Percentiles rank a stretch among this genome's conserved stretches.
Evolutionary conservation across 2,113 vertebrate species (phyloP).

Genomic region (Tetraodon nigroviridis): DNA sequence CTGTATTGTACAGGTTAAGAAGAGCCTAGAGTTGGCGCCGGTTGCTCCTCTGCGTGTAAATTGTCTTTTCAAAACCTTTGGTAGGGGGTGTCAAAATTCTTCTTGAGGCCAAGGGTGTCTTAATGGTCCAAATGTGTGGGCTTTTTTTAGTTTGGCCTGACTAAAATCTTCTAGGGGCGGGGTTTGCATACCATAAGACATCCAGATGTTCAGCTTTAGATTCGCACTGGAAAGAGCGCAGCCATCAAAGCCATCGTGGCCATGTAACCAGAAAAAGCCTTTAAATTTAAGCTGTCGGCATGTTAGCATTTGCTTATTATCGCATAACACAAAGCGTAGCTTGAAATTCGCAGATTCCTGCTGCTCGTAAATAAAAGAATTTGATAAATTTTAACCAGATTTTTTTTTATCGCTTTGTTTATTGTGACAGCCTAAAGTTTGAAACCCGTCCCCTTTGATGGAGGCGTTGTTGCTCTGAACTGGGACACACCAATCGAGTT

Average conservation of each 20-base stretch:
- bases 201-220: too few species aligned
- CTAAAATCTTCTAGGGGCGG: too few species aligned
- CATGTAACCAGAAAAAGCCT: not conserved
- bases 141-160: too few species aligned
- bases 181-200: too few species aligned
- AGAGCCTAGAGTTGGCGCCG: too few species aligned
- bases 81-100: too few species aligned
- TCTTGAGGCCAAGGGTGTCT: too few species aligned
- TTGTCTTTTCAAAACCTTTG: too few species aligned
- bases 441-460: constrained; percentile 21
- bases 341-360: not conserved
- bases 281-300: not conserved
- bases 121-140: too few species aligned
- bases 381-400: constrained; percentile 24
- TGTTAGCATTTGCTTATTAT: not conserved
- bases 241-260: not conserved
- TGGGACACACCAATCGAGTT: constrained; percentile 11
- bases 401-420: constrained; percentile 14
- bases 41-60: too few species aligned
- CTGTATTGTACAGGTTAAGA: too few species aligned
- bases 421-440: constrained; percentile 19
- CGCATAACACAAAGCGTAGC: not conserved
- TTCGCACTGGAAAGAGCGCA: too few species aligned
- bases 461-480: constrained; percentile 13
- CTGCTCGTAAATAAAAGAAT: not conserved